Conservation (phyloP, 2,113 vertebrate species). For the Ahaetulla prasina region DNA sequence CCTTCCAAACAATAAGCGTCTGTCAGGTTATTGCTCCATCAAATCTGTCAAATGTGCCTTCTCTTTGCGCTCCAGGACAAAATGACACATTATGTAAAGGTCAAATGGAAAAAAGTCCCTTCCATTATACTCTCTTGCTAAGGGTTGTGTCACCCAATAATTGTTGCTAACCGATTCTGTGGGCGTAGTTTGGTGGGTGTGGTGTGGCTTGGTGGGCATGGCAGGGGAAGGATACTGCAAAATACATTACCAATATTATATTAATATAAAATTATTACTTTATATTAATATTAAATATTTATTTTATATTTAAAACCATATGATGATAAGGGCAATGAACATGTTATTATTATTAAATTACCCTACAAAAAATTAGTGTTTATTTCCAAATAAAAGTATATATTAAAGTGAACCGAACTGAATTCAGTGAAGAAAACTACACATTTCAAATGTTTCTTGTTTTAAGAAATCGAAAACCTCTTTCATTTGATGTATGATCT, state of each 20-base stretch:
- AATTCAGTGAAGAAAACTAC: background rate
- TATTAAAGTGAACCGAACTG: background rate
- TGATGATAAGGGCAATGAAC: background rate
- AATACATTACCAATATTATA: background rate
- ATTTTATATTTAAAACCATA: background rate
- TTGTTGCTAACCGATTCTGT: background rate
- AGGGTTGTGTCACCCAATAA: slow-evolving; percentile 65
- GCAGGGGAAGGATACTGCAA: too few species aligned
- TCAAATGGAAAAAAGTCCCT: slow-evolving; percentile 72
- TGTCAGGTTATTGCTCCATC: slow-evolving; percentile 48
- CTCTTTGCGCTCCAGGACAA: slow-evolving; percentile 46
- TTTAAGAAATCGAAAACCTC: background rate
- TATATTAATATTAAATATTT: background rate
- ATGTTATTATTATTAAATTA: background rate
- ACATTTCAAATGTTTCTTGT: background rate
- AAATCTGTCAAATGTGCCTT: slow-evolving; percentile 58
- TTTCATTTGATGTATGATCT: background rate
- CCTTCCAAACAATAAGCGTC: slow-evolving; percentile 54
- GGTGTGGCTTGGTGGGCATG: too few species aligned
- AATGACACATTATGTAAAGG: slow-evolving; percentile 62
- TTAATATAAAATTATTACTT: background rate
- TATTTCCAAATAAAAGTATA: background rate
- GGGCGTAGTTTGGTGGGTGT: too few species aligned
- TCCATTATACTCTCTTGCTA: slow-evolving; percentile 52
- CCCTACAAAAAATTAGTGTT: background rate